These are phyloP conservation scores for Cataglyphis livida DNA, from an alignment of 2,888 invertebrate species.

Conservation along the genomic window DNA sequence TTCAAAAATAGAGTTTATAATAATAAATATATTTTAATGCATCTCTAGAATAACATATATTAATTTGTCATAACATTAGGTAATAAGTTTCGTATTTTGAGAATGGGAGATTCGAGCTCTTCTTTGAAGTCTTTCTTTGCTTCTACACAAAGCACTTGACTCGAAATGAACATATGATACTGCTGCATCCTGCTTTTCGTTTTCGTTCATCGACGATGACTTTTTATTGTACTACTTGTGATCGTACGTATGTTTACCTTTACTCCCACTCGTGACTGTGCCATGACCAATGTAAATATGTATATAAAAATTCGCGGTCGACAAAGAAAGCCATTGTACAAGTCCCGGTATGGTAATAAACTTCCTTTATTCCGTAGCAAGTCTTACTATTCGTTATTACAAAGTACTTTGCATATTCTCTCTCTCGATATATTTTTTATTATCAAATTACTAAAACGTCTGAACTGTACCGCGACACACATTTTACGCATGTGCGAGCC, in stretches of 20 bases:
- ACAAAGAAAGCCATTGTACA: slow-evolving; percentile 38
- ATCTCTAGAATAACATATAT: not conserved
- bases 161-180: not conserved
- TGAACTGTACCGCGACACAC: not conserved
- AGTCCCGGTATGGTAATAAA: slow-evolving; percentile 64
- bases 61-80: not conserved
- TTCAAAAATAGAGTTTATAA: not conserved
- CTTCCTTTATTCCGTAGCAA: slow-evolving; percentile 60
- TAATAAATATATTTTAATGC: not conserved
- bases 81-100: not conserved
- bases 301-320: slow-evolving; percentile 53
- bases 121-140: not conserved
- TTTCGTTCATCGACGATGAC: slow-evolving; percentile 1
- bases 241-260: slow-evolving; percentile 19
- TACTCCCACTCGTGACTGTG: not conserved
- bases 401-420: slow-evolving; percentile 65
- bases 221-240: slow-evolving; percentile 26
- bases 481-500: slow-evolving; percentile 22
- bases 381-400: slow-evolving; percentile 66
- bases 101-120: not conserved
- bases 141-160: not conserved
- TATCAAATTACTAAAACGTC: not conserved
- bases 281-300: slow-evolving; percentile 57
- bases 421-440: slow-evolving; percentile 59
- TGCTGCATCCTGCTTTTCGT: not conserved